Evolutionary conservation across 2,888 invertebrate genomes (phyloP), one percentile per base, ranked within the genome.

Genomic region (Vesta saturnalis): DNA sequence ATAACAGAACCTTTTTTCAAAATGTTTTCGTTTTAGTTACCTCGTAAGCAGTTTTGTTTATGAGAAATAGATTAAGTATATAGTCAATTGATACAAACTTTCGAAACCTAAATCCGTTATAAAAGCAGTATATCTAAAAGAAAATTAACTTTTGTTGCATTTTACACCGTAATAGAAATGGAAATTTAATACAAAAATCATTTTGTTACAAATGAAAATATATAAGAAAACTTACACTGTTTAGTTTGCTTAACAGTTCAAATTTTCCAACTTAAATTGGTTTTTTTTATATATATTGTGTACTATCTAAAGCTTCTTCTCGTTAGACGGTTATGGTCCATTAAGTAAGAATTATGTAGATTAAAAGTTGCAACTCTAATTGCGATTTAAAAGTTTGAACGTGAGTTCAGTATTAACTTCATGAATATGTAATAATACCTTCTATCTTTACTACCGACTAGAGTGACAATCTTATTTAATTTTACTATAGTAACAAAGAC

Each of bases 351-450:
- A 76, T 79, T 79, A 79, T 79, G 79, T 78, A 79, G 79, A 79
- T 79, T 79, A 79, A 79, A 79, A 79, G 78, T 79, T 79, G 79
- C 78, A 79, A 79, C 77, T 79, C 78, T 79, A 79, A 79, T 79
- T 79, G 79, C 78, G 79, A 79, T 79, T 79, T 79, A 78, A 79
- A 78, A 77, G 56, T 77, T 77, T 77, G 74, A 73, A 74, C 68
- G 68, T 72, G 73, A 72, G 71, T 73, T 70, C 66, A 60, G 71
- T 60, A 60, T 54, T 60, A 66, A 56, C 60, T 70, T 68, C 72
- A 60, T 73, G 73, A 73, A 72, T 73, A 72, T 73, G 72, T 70
- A 70, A n/a, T n/a, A n/a, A 73, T 67, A 49, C 18, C 15, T 49
- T 18, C 5, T 49, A 67, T 54, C 62, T 63, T 63, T 56, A 62